Evolutionary conservation across 2,888 invertebrate species (phyloP).

Genomic region (Gymnosoma rotundatum): DNA sequence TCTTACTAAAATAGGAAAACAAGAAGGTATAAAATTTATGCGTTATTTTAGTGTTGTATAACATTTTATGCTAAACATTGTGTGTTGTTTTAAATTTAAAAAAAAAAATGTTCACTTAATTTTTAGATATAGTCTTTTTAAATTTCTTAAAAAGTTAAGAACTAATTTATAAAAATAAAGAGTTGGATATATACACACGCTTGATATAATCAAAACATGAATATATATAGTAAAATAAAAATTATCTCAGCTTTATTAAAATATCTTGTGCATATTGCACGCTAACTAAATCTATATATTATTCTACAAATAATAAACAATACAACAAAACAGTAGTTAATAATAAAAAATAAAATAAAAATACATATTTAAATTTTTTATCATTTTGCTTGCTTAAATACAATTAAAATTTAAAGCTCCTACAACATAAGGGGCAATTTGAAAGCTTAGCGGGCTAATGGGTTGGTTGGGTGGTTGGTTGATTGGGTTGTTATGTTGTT

Average conservation of each 20-base stretch:
- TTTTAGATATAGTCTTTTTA: constrained; percentile 59
- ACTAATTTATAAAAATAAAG: constrained; percentile 39
- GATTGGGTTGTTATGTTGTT: constrained; percentile 17
- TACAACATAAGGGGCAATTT: constrained; percentile 55
- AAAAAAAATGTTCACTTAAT: constrained; percentile 1
- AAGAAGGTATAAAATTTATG: constrained; percentile 51
- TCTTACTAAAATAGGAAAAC: neutral
- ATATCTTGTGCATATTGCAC: constrained; percentile 37
- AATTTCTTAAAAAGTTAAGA: constrained; percentile 57
- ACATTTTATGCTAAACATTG: constrained; percentile 29
- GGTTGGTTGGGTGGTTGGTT: neutral
- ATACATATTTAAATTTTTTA: neutral
- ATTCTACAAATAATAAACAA: constrained; percentile 30
- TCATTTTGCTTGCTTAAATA: constrained; percentile 46
- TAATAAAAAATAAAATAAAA: constrained; percentile 23
- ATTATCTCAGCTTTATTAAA: constrained; percentile 23
- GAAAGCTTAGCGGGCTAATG: constrained; percentile 52
- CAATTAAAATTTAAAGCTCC: constrained; percentile 42
- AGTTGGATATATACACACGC: constrained; percentile 10
- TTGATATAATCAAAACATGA: constrained; percentile 7
- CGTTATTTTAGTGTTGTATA: constrained; percentile 24
- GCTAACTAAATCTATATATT: constrained; percentile 14
- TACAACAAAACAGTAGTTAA: constrained; percentile 27
- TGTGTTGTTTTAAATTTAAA: constrained; percentile 7
- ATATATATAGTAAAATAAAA: constrained; percentile 25